A percentile compares a stretch with the other conserved stretches of the same genome.
phyloP scores from a whole-genome alignment of 2,888 invertebrate species.

The Lasiommata megera region DNA sequence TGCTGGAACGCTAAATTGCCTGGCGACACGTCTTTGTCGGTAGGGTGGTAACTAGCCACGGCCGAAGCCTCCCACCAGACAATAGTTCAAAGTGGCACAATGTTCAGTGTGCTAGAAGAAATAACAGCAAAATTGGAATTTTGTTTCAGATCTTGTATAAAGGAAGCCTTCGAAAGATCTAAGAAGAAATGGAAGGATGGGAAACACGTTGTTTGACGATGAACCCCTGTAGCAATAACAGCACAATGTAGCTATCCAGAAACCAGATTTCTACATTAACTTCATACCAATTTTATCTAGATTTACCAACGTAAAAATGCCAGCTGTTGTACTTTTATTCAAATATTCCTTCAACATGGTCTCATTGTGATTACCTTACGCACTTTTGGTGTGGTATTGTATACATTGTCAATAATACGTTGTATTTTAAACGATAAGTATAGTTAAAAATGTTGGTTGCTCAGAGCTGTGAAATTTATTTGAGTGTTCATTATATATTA shows the following conservation, averaged over 20 bases:
- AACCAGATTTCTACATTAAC: neutral
- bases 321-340: neutral
- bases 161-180: constrained; percentile 88
- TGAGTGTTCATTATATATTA: neutral
- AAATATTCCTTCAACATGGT: constrained; percentile 14
- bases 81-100: too few species aligned
- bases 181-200: constrained; percentile 78
- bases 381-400: neutral
- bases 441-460: neutral
- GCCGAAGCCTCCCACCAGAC: too few species aligned
- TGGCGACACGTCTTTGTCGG: too few species aligned
- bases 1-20: too few species aligned
- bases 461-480: constrained; percentile 18
- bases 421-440: neutral
- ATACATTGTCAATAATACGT: neutral
- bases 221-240: neutral
- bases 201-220: constrained; percentile 58
- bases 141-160: constrained; percentile 84
- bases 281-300: neutral
- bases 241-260: neutral
- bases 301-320: neutral
- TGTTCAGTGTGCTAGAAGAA: too few species aligned
- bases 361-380: neutral
- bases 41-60: too few species aligned
- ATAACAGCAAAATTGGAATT: neutral